These are phyloP conservation scores for Diogma glabrata DNA, from an alignment of 2,888 invertebrate genomes.

Conservation along the genomic window DNA sequence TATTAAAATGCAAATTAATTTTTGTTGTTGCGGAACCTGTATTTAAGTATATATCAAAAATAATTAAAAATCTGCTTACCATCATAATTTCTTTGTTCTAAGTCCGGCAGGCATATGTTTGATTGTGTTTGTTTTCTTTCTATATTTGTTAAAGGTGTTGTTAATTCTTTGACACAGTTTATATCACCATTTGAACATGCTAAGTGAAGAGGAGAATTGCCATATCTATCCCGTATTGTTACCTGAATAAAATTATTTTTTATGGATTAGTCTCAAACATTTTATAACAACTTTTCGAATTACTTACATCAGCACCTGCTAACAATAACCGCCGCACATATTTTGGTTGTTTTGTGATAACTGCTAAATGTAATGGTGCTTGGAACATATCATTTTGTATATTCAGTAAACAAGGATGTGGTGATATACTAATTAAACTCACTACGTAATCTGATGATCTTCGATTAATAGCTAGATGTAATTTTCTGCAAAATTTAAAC, in stretches of 20 bases:
- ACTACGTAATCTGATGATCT: conserved; percentile 60
- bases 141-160: conserved; percentile 47
- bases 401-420: conserved; percentile 64
- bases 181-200: conserved; percentile 61
- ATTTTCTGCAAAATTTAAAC: conserved; percentile 46
- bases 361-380: conserved; percentile 79
- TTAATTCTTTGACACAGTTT: conserved; percentile 59
- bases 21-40: no score
- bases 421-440: conserved; percentile 64
- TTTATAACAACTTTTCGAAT: neutral
- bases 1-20: no score
- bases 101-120: conserved; percentile 39
- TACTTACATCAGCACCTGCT: conserved; percentile 55
- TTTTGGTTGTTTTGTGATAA: conserved; percentile 59
- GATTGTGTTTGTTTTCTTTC: conserved; percentile 33
- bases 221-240: conserved; percentile 54
- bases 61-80: conserved; percentile 66
- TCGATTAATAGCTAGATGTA: conserved; percentile 75
- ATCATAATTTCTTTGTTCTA: conserved; percentile 75
- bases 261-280: no score
- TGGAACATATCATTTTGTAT: conserved; percentile 68
- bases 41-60: no score
- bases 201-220: conserved; percentile 79
- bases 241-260: conserved; percentile 30
- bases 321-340: conserved; percentile 66